phyloP scores from a whole-genome alignment of 2,113 vertebrate genomes.

The Noctilio leporinus region DNA sequence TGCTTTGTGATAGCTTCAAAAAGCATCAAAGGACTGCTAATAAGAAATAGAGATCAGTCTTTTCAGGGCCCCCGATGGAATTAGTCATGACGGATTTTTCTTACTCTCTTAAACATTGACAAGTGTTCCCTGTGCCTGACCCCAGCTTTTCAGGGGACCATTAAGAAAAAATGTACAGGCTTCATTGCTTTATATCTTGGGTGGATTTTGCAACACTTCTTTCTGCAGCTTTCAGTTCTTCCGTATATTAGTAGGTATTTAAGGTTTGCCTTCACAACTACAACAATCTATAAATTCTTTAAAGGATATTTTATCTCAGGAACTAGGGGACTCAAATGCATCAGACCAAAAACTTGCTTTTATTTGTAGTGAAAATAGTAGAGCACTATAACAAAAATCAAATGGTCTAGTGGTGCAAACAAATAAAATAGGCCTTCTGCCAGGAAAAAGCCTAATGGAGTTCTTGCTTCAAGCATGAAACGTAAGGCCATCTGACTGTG shows the following conservation, averaged over 20 bases:
- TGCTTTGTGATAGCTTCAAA: not conserved
- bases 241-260: not conserved
- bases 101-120: not conserved
- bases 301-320: not conserved
- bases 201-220: not conserved
- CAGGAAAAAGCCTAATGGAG: not conserved
- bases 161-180: not conserved
- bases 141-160: not conserved
- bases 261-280: not conserved
- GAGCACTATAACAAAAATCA: conserved; percentile 11
- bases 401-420: conserved; percentile 3
- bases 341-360: not conserved
- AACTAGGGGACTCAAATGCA: not conserved
- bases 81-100: not conserved
- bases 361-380: conserved; percentile 26
- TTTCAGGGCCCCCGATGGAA: not conserved
- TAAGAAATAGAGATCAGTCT: not conserved
- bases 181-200: not conserved
- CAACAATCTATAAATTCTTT: not conserved
- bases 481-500: not conserved
- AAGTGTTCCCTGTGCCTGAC: not conserved
- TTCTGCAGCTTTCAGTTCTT: not conserved
- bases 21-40: not conserved
- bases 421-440: conserved; percentile 16
- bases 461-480: conserved; percentile 31